Conservation (phyloP, 2,888 invertebrate genomes). For the Uropetala carovei region DNA sequence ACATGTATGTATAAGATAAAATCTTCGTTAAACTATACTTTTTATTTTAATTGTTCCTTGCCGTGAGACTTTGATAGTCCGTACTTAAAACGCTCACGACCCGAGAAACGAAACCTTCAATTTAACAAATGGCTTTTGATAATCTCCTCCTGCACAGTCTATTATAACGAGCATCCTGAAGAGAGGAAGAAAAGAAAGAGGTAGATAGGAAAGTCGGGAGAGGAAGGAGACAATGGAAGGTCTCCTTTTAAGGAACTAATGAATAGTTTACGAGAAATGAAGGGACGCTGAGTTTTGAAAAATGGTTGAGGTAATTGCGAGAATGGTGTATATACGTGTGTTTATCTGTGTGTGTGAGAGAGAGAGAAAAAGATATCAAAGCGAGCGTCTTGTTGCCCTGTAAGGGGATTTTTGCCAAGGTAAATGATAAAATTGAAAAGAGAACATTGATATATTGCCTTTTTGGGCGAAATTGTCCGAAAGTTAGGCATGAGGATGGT, state of each 20-base stretch:
- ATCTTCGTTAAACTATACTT: too few species aligned
- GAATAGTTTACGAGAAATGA: conserved; percentile 39
- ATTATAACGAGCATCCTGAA: neutral
- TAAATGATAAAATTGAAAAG: too few species aligned
- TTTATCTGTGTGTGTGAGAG: neutral
- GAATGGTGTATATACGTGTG: neutral
- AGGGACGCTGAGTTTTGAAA: neutral
- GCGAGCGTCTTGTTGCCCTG: neutral
- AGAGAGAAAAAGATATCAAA: too few species aligned
- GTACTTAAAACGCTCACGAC: neutral
- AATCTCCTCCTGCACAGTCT: conserved; percentile 35
- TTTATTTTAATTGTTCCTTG: conserved; percentile 19
- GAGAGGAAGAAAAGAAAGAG: neutral
- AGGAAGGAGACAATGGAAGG: conserved; percentile 31
- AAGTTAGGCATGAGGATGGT: too few species aligned
- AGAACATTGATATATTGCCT: too few species aligned
- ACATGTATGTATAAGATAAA: neutral
- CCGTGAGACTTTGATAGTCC: neutral
- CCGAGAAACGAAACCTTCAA: conserved; percentile 6
- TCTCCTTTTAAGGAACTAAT: conserved; percentile 30
- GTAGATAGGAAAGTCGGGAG: neutral
- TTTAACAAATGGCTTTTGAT: conserved; percentile 34
- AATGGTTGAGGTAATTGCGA: neutral
- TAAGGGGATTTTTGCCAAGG: too few species aligned
- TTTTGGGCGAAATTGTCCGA: too few species aligned